Base-by-base conservation (phyloP, 2,113 vertebrate species). In the Crotophaga sulcirostris region DNA sequence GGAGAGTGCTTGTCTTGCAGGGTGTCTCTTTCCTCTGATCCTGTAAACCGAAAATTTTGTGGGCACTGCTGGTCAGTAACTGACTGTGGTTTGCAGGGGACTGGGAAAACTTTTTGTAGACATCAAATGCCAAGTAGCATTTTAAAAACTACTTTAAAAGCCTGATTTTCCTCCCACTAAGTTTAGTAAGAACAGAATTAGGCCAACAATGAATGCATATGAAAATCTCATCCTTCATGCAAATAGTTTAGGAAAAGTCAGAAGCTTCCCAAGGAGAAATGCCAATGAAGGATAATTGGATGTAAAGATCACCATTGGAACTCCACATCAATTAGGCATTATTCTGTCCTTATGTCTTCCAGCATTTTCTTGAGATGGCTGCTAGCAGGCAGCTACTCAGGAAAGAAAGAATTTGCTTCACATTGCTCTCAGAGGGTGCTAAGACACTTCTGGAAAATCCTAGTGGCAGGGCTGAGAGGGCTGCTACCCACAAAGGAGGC, bases 341-440 rank as follows among this genome's bases (percentile, higher is more conserved):
- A 64, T 62, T 84, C 25, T 90, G 84, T 44, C 31, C 9, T 79
- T 13, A 5, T 25, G 18, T 33, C 68, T 83, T 76, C 45, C 47
- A 79, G 36, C 5, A 1, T 80, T 80, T 83, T 92, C 15, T 62
- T 78, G 42, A 94, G 40, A 14, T 55, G 24, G 13, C 64, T 74
- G 34, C 73, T 81, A n/a, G 67, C 29, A 90, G 67, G 7, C 44
- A 42, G 28, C 54, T 82, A 7, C n/a, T 89, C 18, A 29, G 28
- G n/a, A 88, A 76, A 86, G 36, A 59, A 91, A 70, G 21, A 26
- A 51, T 90, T 96, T 94, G 24, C 34, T 90, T 92, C 44, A 80
- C 29, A 11, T 81, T 78, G 67, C 13, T 84, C 33, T 80, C 20
- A 36, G 51, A 87, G 31, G 21, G 66, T 62, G 33, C 31, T 55